phyloP scores from a whole-genome alignment of 2,113 vertebrate species.

The Colinus virginianus region DNA sequence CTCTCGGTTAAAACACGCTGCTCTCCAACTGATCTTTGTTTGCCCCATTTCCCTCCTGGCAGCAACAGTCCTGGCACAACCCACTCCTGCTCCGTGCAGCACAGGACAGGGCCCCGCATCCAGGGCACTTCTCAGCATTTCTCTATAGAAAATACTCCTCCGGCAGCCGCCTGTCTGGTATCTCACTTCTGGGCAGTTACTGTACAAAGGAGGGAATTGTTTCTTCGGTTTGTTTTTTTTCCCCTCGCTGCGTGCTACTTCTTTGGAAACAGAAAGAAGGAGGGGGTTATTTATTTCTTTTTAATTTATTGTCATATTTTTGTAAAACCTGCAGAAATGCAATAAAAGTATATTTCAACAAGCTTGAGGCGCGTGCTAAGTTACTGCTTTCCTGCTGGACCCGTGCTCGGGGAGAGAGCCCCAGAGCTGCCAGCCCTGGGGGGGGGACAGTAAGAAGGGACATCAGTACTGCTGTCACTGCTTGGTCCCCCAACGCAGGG shows the following conservation, averaged over 20 bases:
- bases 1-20: accelerated
- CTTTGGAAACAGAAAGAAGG: slow-evolving; percentile 24
- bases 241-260: neutral
- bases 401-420: accelerated
- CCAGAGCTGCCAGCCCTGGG: accelerated
- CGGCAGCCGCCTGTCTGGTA: neutral
- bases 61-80: neutral
- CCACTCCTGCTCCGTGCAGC: accelerated
- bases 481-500: accelerated
- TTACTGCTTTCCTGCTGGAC: neutral
- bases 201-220: neutral
- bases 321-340: slow-evolving; percentile 97
- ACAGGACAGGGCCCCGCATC: neutral
- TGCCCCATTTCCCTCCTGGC: neutral
- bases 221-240: neutral
- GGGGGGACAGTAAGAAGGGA: neutral
- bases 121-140: neutral
- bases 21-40: neutral
- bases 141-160: neutral
- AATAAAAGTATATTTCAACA: slow-evolving; percentile 92
- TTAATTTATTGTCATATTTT: slow-evolving; percentile 99
- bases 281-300: slow-evolving; percentile 91
- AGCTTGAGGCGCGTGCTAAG: neutral
- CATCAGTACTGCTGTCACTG: accelerated
- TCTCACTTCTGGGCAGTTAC: neutral